These are phyloP conservation scores for Pyrrhia umbra DNA, from an alignment of 2,888 invertebrate species.

Conservation along the genomic window DNA sequence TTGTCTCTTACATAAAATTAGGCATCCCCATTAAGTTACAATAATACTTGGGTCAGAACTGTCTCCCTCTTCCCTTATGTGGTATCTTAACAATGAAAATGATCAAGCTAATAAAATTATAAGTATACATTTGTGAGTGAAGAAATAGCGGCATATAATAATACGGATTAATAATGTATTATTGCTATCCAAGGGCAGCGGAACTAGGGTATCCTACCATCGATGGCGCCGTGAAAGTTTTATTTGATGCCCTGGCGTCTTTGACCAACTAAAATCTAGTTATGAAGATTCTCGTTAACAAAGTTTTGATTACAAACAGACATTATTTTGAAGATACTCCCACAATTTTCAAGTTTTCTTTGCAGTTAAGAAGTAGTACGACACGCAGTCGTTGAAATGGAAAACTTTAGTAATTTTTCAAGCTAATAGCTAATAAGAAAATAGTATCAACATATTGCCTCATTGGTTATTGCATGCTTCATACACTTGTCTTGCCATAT, in stretches of 20 bases:
- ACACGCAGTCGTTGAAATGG: not conserved
- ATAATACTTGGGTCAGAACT: too few relatives aligned
- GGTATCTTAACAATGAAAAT: too few relatives aligned
- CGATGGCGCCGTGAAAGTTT: slow-evolving; percentile 27
- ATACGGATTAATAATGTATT: slow-evolving; percentile 33
- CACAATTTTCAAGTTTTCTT: slow-evolving; percentile 14
- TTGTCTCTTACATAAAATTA: too few relatives aligned
- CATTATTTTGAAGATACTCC: not conserved
- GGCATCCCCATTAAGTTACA: too few relatives aligned
- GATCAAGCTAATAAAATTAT: too few relatives aligned
- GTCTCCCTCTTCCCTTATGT: too few relatives aligned
- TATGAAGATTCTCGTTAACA: not conserved
- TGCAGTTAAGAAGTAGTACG: too few relatives aligned
- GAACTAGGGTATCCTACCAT: slow-evolving; percentile 27
- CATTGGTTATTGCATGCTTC: slow-evolving; percentile 11
- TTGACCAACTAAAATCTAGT: not conserved
- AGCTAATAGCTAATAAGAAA: not conserved
- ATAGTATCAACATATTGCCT: too few relatives aligned
- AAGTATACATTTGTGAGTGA: not conserved
- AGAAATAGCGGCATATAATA: slow-evolving; percentile 25
- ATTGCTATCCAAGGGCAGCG: slow-evolving; percentile 32
- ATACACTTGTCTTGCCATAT: slow-evolving; percentile 25
- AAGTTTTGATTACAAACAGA: slow-evolving; percentile 9
- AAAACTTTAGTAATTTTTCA: not conserved
- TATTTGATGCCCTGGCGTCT: slow-evolving; percentile 21